phyloP scores from a whole-genome alignment of 2,888 invertebrate species.

The Cosmorhoe ocellata region DNA sequence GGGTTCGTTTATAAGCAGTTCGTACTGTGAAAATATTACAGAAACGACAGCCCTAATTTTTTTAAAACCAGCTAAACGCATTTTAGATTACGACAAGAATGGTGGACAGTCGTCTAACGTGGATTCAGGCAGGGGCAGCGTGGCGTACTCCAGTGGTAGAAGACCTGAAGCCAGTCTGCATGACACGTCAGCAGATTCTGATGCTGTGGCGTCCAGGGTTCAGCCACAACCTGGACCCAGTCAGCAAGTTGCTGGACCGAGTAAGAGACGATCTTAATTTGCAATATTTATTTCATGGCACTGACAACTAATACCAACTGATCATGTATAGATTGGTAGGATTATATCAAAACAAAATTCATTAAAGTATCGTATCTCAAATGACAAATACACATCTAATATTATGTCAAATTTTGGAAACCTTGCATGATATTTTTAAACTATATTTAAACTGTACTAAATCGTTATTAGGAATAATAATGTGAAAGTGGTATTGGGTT shows the following conservation, averaged over 20 bases:
- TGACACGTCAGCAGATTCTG: constrained; percentile 84
- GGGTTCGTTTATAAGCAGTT: too few species aligned
- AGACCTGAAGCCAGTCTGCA: constrained; percentile 76
- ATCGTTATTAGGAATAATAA: too few species aligned
- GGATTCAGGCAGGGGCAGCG: constrained; percentile 91
- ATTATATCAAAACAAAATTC: too few species aligned
- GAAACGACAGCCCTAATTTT: constrained; percentile 15
- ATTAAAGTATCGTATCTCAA: too few species aligned
- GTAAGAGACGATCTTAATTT: constrained; percentile 34
- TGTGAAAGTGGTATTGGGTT: too few species aligned
- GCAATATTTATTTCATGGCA: too few species aligned
- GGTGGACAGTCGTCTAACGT: constrained; percentile 89
- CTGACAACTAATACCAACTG: too few species aligned
- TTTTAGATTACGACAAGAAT: constrained; percentile 87
- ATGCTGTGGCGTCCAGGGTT: constrained; percentile 64
- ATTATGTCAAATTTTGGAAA: too few species aligned
- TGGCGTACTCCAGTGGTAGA: constrained; percentile 89
- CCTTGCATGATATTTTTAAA: too few species aligned
- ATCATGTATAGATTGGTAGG: too few species aligned
- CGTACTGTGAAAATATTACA: constrained; percentile 1
- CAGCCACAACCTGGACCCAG: constrained; percentile 67
- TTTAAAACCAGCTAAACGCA: constrained; percentile 23
- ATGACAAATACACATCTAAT: too few species aligned
- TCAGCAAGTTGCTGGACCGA: constrained; percentile 59
- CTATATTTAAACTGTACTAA: too few species aligned